Base-by-base conservation (phyloP, 1,140 invertebrate genomes). In the Phocides pigmalion region DNA sequence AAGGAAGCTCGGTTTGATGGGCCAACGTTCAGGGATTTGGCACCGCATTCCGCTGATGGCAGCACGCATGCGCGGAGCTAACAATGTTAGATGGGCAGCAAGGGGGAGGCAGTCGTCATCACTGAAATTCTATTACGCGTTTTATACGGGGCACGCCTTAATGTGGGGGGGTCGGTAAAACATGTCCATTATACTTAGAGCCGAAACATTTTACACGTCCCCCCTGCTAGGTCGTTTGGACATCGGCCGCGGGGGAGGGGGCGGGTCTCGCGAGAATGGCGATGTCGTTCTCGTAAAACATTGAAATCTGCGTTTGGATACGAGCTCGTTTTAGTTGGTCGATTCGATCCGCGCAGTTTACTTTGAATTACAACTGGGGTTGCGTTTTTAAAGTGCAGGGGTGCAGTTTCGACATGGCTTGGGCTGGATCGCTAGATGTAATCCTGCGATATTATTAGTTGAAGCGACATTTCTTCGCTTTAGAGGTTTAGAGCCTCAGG, bases 341-440 rank as follows among this genome's bases (percentile, higher is more conserved):
- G 79, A 90, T 90, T 87, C 85, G 87, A 77, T 78, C 72, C 85
- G 85, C 84, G 76, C 85, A 81, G 84, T 90, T 90, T 87, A 86
- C 79, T 90, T 84, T 86, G 84, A 88, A 88, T 88, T 88, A 90
- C 86, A 78, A 76, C 76, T 65, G 62, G 68, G 76, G 64, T 56
- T 56, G 53, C 12, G 42, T 56, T 56, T 56, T 56, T 42, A n/a
- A 28, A 56, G 46, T 47, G 46, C 46, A 47, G 46, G 20, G 19
- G 51, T 56, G 51, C 51, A 56, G 39, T 5, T 72, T 62, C 44
- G 49, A 58, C 54, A 47, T 49, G 39, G 58, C 41, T 58, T 25
- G 53, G 53, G 35, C 12, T 4, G 28, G 9, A 4, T 32, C 28
- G 28, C 28, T n/a, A n/a, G n/a, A n/a, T n/a, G 28, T 39, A 53